Percentiles rank a stretch among this genome's conserved stretches.
Conservation (phyloP, 2,888 invertebrate species). For the Drosophila greeni region DNA sequence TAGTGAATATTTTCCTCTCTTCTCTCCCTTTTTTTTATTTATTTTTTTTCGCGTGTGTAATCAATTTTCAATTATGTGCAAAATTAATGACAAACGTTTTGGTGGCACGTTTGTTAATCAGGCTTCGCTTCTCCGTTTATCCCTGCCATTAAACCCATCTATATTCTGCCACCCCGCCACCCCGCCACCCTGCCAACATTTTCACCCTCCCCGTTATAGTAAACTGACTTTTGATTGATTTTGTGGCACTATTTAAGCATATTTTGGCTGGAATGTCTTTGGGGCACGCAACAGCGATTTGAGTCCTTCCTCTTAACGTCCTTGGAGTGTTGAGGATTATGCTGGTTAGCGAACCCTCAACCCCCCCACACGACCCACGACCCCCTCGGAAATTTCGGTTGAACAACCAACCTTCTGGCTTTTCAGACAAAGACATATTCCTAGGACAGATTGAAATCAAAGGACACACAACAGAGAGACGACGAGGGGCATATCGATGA, state of each 20-base stretch:
- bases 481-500: conserved; percentile 54
- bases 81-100: conserved; percentile 72
- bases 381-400: not conserved
- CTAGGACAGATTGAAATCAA: conserved; percentile 62
- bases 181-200: not conserved
- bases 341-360: conserved; percentile 46
- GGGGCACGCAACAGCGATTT: conserved; percentile 63
- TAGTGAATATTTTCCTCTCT: conserved; percentile 5
- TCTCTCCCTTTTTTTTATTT: not conserved
- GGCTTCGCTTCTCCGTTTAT: conserved; percentile 12
- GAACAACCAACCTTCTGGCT: conserved; percentile 2
- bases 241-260: conserved; percentile 69
- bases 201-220: conserved; percentile 16
- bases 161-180: not conserved
- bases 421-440: conserved; percentile 45
- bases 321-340: conserved; percentile 57
- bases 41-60: conserved; percentile 42
- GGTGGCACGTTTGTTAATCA: conserved; percentile 38
- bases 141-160: conserved; percentile 10
- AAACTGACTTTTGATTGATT: conserved; percentile 66
- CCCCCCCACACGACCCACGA: not conserved
- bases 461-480: conserved; percentile 33
- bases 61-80: conserved; percentile 70
- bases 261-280: conserved; percentile 51
- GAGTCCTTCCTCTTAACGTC: conserved; percentile 33